Percentiles rank a stretch among this genome's conserved stretches.
Evolutionary conservation across 1,140 invertebrate genomes (phyloP).

Genomic region (Anoplophora glabripennis): DNA sequence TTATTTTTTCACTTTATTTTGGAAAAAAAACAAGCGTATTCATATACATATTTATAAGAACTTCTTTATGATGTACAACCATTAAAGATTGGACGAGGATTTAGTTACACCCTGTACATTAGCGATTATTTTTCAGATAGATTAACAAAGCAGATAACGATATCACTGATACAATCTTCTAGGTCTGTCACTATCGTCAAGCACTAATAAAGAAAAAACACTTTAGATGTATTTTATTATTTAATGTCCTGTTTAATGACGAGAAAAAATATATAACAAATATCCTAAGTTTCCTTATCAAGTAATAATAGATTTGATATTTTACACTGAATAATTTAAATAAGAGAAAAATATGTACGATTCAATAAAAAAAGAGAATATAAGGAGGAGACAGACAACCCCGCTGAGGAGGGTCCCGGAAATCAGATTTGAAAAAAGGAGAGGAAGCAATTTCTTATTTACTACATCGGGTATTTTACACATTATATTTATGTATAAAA

Average conservation of each 20-base stretch:
- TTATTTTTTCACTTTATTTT: no score
- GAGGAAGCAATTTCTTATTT: slow-evolving; percentile 19
- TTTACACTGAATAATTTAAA: slow-evolving; percentile 28
- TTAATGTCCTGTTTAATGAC: slow-evolving; percentile 26
- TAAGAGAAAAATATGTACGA: slow-evolving; percentile 13
- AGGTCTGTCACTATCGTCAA: no score
- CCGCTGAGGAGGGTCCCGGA: no score
- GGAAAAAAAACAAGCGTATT: no score
- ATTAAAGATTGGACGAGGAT: no score
- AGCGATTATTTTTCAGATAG: no score
- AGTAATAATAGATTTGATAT: slow-evolving; percentile 21
- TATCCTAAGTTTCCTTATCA: slow-evolving; percentile 17
- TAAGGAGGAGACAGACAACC: slow-evolving; percentile 16
- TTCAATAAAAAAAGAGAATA: slow-evolving; percentile 17
- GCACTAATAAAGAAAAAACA: slow-evolving; percentile 23
- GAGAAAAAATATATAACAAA: slow-evolving; percentile 30
- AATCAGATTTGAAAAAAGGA: slow-evolving; percentile 13
- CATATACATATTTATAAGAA: no score
- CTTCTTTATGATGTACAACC: no score
- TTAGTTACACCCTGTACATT: no score
- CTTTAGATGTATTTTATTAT: slow-evolving; percentile 20
- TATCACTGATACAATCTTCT: no score
- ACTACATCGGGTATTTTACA: slow-evolving; percentile 26
- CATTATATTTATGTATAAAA: slow-evolving; percentile 32
- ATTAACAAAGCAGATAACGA: no score